These are phyloP conservation scores for Pseudorectes ferrugineus DNA, from an alignment of 2,113 vertebrate species.

Conservation along the genomic window DNA sequence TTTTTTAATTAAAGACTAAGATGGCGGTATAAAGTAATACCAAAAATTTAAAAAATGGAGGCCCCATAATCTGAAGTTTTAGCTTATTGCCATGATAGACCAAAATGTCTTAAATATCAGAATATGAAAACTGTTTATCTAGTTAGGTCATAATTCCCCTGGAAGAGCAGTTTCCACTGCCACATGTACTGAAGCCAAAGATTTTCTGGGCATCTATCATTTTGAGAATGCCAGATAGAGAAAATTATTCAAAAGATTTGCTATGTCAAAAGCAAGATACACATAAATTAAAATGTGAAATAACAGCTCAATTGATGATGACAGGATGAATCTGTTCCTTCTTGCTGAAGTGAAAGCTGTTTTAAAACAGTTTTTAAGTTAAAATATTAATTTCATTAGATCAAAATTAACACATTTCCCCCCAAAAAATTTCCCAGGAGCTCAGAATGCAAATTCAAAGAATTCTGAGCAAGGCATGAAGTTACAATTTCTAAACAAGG, in stretches of 20 bases:
- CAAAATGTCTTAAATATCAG: neutral
- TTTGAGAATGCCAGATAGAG: neutral
- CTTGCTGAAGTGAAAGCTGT: neutral
- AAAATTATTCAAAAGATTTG: neutral
- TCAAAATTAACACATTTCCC: neutral
- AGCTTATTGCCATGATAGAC: neutral
- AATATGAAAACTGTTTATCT: neutral
- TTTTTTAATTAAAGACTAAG: neutral
- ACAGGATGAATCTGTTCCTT: neutral
- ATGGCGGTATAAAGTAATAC: neutral
- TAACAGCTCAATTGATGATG: neutral
- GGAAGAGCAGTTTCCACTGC: neutral
- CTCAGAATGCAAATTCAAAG: neutral
- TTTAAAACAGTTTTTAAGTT: neutral
- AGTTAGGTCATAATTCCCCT: neutral
- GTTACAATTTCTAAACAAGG: neutral
- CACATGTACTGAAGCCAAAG: neutral
- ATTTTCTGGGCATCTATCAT: neutral
- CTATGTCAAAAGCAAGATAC: neutral
- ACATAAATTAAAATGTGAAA: neutral
- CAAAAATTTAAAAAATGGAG: neutral
- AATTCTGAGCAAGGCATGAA: neutral
- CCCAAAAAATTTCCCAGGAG: fast-evolving
- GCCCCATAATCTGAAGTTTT: neutral
- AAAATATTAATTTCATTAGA: neutral